Base-by-base conservation (phyloP, 2,888 invertebrate species). In the Polyommatus iphigenia region DNA sequence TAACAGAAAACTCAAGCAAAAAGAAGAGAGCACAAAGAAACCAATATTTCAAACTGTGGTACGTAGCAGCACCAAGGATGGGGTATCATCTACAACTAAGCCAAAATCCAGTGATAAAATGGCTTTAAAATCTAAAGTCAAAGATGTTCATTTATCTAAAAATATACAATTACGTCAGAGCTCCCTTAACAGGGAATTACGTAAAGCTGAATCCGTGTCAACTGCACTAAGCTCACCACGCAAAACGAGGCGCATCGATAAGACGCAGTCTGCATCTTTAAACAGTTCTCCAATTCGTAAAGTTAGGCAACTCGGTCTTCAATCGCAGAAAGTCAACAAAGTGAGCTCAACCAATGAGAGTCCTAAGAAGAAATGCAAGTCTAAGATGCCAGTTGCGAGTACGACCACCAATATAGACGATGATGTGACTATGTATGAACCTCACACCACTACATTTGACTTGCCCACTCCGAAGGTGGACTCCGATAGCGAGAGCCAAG, bases 281-380 rank as follows among this genome's bases (percentile, higher is more conserved):
- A 94, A 94, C 81, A 94, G 92, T 73, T 94, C 94, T 1, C 94
- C 94, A 0, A 94, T 93, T 71, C 88, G 94, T 6, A 94, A 94
- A 82, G 93, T 94, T 0, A 86, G 94, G 29, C 94, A 94, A 81
- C 85, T 93, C 10, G 91, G 92, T 1, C 83, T 89, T 0, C 86
- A 91, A 1, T 87, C 86, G 0, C 87, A 89, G 0, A 91, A 92
- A 81, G 77, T 88, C 20, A 86, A 87, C 59, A 89, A 89, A 8
- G 89, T 93, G 0, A 89, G 89, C 75, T 92, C 93, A 0, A 91
- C 91, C 0, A 91, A 90, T 76, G 91, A 91, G 73, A 92, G 91
- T 81, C 91, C 90, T 0, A 92, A 92, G 71, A 93, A 92, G 82
- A 90, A 90, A 78, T 83, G 89, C 0, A 92, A 91, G 76, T 79